phyloP scores from a whole-genome alignment of 2,888 invertebrate genomes.

The Himalopsyche anomala region DNA sequence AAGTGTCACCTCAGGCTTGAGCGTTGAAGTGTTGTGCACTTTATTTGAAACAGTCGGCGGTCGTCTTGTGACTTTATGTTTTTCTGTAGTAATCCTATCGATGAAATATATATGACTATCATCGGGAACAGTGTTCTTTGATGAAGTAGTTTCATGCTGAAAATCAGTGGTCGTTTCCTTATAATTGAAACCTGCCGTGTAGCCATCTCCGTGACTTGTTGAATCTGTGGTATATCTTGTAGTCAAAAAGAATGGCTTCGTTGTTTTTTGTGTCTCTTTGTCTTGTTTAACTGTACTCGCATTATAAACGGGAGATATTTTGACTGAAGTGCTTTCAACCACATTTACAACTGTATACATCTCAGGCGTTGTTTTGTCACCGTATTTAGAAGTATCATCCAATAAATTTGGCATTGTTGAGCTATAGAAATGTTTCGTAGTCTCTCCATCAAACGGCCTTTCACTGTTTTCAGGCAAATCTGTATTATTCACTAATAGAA shows the following conservation, averaged over 20 bases:
- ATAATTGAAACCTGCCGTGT: not conserved
- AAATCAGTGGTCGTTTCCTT: not conserved
- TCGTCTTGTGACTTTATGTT: not conserved
- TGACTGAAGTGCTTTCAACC: not conserved
- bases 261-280: not conserved
- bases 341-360: not conserved
- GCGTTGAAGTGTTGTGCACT: not conserved
- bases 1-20: not conserved
- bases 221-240: not conserved
- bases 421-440: not conserved
- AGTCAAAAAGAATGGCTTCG: not conserved
- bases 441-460: not conserved
- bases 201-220: constrained; percentile 3
- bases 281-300: not conserved
- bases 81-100: constrained; percentile 1
- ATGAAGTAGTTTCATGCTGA: not conserved
- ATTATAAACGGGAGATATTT: constrained; percentile 1
- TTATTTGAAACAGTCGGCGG: not conserved
- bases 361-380: not conserved
- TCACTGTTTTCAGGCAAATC: not conserved
- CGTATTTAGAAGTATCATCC: not conserved
- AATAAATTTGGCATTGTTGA: not conserved
- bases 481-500: not conserved
- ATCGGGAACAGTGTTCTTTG: not conserved
- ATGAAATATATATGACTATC: constrained; percentile 43